Conservation (phyloP, 2,113 vertebrate genomes). For the Brienomyrus longianalis region DNA sequence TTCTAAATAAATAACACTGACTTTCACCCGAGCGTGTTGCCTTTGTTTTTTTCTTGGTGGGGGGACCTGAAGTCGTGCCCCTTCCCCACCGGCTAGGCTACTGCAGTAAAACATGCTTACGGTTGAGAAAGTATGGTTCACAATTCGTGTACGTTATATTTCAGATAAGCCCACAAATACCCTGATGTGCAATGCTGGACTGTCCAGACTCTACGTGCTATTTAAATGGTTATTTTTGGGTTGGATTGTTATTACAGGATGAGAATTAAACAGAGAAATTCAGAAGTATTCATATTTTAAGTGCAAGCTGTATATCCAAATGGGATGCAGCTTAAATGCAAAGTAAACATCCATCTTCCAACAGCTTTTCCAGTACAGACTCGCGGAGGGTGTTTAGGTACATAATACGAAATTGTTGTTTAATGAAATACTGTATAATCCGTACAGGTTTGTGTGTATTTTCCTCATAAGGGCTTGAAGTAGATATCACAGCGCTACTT, state of each 20-base stretch:
- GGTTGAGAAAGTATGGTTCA: neutral
- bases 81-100: neutral
- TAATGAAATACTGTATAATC: neutral
- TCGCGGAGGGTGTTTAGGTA: neutral
- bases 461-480: neutral
- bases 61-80: neutral
- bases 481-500: neutral
- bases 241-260: neutral
- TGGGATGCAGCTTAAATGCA: neutral
- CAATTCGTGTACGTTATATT: neutral
- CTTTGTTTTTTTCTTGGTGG: constrained; percentile 27
- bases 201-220: neutral
- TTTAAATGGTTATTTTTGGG: neutral
- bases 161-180: neutral
- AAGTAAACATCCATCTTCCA: neutral
- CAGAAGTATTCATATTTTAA: neutral
- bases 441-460: neutral
- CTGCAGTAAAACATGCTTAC: neutral
- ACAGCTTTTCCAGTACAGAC: neutral
- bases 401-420: neutral
- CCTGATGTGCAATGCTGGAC: neutral
- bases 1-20: constrained; percentile 97
- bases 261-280: neutral
- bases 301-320: neutral
- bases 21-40: constrained; percentile 60